Conservation (phyloP, 2,113 vertebrate genomes). For the Natator depressus region DNA sequence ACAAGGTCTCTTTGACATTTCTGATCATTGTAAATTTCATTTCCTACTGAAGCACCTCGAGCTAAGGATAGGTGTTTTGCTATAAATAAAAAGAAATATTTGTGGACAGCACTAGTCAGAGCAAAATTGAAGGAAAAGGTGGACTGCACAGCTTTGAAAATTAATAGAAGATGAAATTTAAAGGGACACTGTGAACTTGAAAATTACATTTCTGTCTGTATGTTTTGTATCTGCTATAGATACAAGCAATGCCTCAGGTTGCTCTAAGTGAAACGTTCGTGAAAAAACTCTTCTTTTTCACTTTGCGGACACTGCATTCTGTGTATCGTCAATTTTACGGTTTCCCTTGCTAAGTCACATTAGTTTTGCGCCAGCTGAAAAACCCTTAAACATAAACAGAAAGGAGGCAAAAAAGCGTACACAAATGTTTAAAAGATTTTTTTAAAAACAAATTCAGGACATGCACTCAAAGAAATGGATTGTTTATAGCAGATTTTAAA, state of each 20-base stretch:
- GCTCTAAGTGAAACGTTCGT: background rate
- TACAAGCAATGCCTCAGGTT: background rate
- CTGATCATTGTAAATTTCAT: background rate
- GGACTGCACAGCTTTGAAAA: background rate
- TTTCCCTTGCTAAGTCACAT: background rate
- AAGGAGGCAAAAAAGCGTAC: background rate
- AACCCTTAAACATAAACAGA: background rate
- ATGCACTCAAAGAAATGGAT: background rate
- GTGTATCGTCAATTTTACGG: background rate
- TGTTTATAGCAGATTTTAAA: background rate
- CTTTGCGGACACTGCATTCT: background rate
- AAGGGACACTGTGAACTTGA: background rate
- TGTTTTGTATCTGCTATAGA: background rate
- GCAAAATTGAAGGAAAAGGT: background rate
- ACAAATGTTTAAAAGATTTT: background rate
- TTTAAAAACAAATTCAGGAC: background rate
- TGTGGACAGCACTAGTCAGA: background rate
- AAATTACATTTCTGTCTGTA: background rate
- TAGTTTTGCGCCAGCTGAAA: background rate
- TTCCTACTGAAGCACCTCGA: background rate
- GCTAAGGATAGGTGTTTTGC: background rate
- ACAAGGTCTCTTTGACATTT: background rate
- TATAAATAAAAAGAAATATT: background rate
- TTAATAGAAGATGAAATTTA: background rate
- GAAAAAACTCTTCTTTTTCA: background rate